These are phyloP conservation scores for Burhinus oedicnemus DNA, from an alignment of 2,113 vertebrate genomes.

Conservation along the genomic window DNA sequence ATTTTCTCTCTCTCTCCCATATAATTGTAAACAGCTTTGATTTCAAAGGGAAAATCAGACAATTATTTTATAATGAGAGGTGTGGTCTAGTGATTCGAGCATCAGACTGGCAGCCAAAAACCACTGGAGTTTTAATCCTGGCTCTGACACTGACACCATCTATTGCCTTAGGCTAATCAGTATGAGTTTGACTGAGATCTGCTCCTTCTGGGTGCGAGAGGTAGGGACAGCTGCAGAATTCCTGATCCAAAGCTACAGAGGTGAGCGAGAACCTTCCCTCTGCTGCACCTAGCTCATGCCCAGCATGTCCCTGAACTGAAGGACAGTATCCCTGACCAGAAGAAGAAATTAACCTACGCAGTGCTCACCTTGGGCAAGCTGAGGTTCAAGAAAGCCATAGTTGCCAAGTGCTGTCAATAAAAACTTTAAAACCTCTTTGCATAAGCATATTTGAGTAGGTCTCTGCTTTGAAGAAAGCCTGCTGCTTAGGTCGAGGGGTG, in stretches of 20 bases:
- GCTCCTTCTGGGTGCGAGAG: slow-evolving; percentile 19
- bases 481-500: slow-evolving; percentile 56
- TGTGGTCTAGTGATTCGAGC: slow-evolving; percentile 52
- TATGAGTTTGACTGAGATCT: not conserved
- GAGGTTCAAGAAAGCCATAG: slow-evolving; percentile 33
- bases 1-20: slow-evolving; percentile 45
- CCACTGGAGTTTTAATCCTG: slow-evolving; percentile 53
- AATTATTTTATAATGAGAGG: slow-evolving; percentile 69
- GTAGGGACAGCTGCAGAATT: slow-evolving; percentile 3
- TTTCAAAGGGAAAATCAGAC: slow-evolving; percentile 68
- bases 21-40: slow-evolving; percentile 68
- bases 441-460: slow-evolving; percentile 51
- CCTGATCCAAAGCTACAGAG: not conserved
- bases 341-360: not conserved
- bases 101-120: slow-evolving; percentile 59
- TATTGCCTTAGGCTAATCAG: slow-evolving; percentile 33
- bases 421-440: slow-evolving; percentile 53
- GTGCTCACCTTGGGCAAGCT: slow-evolving; percentile 10
- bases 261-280: not conserved
- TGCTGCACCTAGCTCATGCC: not conserved
- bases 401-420: slow-evolving; percentile 66
- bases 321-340: not conserved
- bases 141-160: slow-evolving; percentile 63
- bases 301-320: not conserved
- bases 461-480: slow-evolving; percentile 57